Evolutionary conservation across 2,888 invertebrate genomes (phyloP), one percentile per base, ranked within the genome.

Genomic region (Coelinius sp.): DNA sequence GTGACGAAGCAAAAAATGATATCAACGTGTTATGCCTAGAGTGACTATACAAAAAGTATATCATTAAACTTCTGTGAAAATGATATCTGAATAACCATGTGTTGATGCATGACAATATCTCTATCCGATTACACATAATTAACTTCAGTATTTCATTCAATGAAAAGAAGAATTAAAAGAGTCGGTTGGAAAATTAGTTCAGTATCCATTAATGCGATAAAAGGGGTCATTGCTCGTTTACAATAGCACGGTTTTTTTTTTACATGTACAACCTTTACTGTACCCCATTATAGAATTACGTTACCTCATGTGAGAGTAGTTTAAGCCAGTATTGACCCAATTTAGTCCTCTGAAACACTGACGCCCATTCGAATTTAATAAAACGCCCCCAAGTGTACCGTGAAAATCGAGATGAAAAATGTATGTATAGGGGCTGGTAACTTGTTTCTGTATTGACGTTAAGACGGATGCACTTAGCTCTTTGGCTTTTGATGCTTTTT

Each of bases 281-380:
- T 22, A 53, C 20, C n/a, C 68, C 64, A 53, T 35, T 1, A 44
- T 62, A 68, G 62, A 68, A 71, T 73, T 64, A 73, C 67, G 69
- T 71, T 73, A 27, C 14, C 27, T 63, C 68, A 63, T 59, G 27
- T 49, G 49, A 27, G 56, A 25, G 17, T 59, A 71, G 46, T 76
- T 73, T 71, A 70, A 76, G 75, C 70, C 68, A 68, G 75, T 66
- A 73, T 75, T 76, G 73, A 76, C 76, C 75, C 68, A 70, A 71
- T 76, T 76, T 72, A 20, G 3, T 38, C 62, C 17, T 59, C 27
- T 35, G 59, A 38, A 70, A 73, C 62, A 68, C 53, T 38, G 70
- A 17, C 52, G 46, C 64, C 68, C n/a, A n/a, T 56, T 71, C 46
- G 66, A 73, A 70, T 56, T 68, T 68, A 70, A 73, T 75, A 67